These are phyloP conservation scores for Bettongia penicillata DNA, from an alignment of 2,113 vertebrate species.

Conservation along the genomic window DNA sequence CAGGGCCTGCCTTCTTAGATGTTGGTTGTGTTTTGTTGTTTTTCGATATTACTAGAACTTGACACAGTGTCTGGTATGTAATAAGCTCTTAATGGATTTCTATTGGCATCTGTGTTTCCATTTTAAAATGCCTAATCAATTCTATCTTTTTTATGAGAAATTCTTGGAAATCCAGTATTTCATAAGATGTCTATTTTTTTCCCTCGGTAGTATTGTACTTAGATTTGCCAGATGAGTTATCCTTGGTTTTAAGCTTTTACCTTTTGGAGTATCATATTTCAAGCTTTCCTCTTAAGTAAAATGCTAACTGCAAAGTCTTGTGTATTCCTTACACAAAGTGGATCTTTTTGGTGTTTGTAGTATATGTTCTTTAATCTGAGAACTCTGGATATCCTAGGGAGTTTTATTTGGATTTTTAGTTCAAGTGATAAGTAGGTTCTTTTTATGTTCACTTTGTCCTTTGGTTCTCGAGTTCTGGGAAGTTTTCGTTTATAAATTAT, in stretches of 20 bases:
- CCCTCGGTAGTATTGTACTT: neutral
- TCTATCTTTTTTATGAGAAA: neutral
- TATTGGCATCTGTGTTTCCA: neutral
- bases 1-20: neutral
- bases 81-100: neutral
- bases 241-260: neutral
- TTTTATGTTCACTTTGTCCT: neutral
- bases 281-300: neutral
- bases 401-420: neutral
- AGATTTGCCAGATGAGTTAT: neutral
- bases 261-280: neutral
- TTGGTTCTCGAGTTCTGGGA: neutral
- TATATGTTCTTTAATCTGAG: neutral
- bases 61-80: too few species aligned
- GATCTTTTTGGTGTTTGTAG: neutral
- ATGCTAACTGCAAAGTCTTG: neutral
- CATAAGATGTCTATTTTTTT: neutral
- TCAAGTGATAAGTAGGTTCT: neutral
- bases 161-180: neutral
- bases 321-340: neutral
- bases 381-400: neutral
- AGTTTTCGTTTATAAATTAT: neutral
- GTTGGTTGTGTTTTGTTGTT: neutral
- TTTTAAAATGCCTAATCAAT: neutral
- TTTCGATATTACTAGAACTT: neutral